Evolutionary conservation across 2,113 vertebrate genomes (phyloP), one percentile per base, ranked within the genome.

Genomic region (Pygoscelis adeliae): DNA sequence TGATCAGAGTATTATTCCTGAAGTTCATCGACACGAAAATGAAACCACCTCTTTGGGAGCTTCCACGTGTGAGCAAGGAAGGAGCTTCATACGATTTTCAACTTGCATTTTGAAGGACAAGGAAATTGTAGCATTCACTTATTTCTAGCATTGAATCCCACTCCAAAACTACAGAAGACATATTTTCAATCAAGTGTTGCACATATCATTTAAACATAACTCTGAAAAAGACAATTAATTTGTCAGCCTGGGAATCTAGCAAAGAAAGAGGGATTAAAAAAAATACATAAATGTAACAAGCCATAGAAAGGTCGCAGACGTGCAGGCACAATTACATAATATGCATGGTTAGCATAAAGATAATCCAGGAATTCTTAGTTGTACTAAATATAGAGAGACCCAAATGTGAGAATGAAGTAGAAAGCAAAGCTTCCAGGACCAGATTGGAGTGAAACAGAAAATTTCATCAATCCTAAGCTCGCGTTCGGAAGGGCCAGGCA

Each of bases 401-500:
- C 46, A 70, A 52, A 52, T 20, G 21, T 87, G 49, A 93, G 76
- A 90, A 67, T 13, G 42, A 93, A 90, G 34, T 16, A 50, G 58
- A 73, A 78, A 83, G 6, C 30, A 73, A 94, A 89, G 58, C 42
- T 36, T 87, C 53, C 34, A 47, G 78, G 29, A 27, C 13, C 25
- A 56, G 61, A 40, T 2, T n/a, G 56, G 27, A 79, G 38, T 0
- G 13, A 76, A 83, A 61, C 6, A 86, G 70, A 86, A 56, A 44
- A 77, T 80, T 14, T 44, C 11, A 16, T 25, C 46, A 10, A 7
- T 50, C 25, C 16, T 67, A n/a, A 61, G 16, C 46, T 30, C 62
- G 40, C 0, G 0, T 62, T 61, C 3, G 2, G 40, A 58, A 87
- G 69, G 50, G 34, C 13, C 17, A 61, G 42, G 40, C 29, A 17